Evolutionary conservation across 2,797 vertebrate species (phyloP), one percentile per base, ranked within the genome.

Genomic region (Cynodonichthys magdalenae): DNA sequence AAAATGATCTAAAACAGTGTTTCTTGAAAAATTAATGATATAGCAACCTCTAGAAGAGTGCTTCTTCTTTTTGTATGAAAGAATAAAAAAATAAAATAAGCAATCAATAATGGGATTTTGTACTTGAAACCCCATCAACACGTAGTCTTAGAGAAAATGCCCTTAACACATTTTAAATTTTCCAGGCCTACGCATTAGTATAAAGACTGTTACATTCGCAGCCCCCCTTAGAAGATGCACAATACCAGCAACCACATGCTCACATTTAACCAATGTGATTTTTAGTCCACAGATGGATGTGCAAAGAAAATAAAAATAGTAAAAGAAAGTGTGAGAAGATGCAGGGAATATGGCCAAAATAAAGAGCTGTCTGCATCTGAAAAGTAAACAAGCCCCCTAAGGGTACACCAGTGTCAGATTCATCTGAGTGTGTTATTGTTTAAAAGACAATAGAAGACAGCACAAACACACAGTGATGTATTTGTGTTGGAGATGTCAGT

Each of bases 221-320:
- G 56, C 19, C 42, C 42, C 29, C 59, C 12, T 18, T 41, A 20
- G 57, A 63, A 65, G 59, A 53, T 14, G 24, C 28, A 55, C 20
- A 11, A 48, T 34, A 56, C 15, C 24, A 60, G 29, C 49, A 59
- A 55, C 50, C 49, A 65, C 34, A 51, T 31, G 48, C 34, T 11
- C 54, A 66, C 19, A 52, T 57, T 56, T 24, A 55, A n/a, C 41
- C 50, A 58, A 74, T 74, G 65, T 66, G 24, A 71, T 74, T 63
- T 62, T 27, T 11, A 52, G 55, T 65, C 50, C 53, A 55, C 77
- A 85, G 80, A 87, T 84, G 76, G 77, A 84, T 65, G 71, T 53
- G 42, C 55, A 80, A 53, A 64, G 19, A 47, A 20, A 47, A 46
- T 4, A 46, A 46, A 19, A 20, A 39, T 12, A 12, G 36, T 39